These are phyloP conservation scores for Taphrorychus bicolor DNA, from an alignment of 2,888 invertebrate genomes.

Conservation along the genomic window DNA sequence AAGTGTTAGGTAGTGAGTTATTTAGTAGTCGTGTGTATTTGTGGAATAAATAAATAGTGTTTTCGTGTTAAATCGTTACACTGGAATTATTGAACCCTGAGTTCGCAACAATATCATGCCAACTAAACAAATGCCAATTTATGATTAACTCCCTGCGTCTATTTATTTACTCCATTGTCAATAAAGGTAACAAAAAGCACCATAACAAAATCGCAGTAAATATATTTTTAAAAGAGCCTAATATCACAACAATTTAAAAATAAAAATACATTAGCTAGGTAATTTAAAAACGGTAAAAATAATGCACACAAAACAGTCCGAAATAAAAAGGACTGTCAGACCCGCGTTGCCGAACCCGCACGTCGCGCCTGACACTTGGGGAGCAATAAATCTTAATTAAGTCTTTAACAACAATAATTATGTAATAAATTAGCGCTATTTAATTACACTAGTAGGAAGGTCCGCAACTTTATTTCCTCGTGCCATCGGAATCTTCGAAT, in stretches of 20 bases:
- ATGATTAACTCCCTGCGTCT: too few species aligned
- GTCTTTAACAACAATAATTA: not conserved
- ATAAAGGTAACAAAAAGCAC: not conserved
- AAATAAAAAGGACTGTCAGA: too few species aligned
- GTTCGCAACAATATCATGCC: too few species aligned
- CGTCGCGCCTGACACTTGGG: not conserved
- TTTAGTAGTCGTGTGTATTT: too few species aligned
- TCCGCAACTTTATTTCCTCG: constrained; percentile 14
- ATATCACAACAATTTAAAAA: constrained; percentile 11
- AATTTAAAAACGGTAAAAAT: constrained; percentile 1
- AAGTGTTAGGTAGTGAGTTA: too few species aligned
- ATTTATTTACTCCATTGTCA: too few species aligned
- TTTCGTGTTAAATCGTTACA: too few species aligned
- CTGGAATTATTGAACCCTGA: too few species aligned
- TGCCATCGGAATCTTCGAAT: constrained; percentile 58
- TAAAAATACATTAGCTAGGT: constrained; percentile 5
- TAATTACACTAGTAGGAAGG: not conserved
- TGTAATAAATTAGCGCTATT: not conserved
- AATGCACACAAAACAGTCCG: not conserved
- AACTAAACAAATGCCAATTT: too few species aligned
- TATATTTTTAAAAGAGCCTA: constrained; percentile 8
- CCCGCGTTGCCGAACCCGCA: not conserved
- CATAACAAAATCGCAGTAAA: constrained; percentile 1
- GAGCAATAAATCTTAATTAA: not conserved
- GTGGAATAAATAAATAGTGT: too few species aligned